phyloP scores from a whole-genome alignment of 2,888 invertebrate genomes.

The Aproaerema taeniolella region DNA sequence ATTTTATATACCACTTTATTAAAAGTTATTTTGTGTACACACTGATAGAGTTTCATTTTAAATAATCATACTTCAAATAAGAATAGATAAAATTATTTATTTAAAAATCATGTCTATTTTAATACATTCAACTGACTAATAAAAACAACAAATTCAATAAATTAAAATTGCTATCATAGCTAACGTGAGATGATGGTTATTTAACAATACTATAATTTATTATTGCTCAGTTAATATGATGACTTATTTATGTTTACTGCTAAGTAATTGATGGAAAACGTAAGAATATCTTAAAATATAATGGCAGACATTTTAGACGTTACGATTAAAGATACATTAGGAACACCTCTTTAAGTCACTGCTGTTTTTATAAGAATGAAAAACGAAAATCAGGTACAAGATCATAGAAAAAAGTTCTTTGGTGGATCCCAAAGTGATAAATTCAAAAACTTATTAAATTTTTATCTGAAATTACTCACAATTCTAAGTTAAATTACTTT shows the following conservation, averaged over 20 bases:
- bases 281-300: conserved; percentile 11
- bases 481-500: no score
- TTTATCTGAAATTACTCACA: no score
- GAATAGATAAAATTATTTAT: conserved; percentile 50
- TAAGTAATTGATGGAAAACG: no score
- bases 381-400: conserved; percentile 19
- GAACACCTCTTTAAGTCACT: conserved; percentile 10
- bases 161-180: conserved; percentile 35
- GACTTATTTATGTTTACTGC: background rate
- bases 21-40: conserved; percentile 1
- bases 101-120: conserved; percentile 57
- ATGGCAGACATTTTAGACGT: conserved; percentile 11
- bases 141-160: conserved; percentile 45
- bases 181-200: conserved; percentile 4
- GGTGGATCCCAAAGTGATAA: conserved; percentile 18
- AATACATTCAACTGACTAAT: conserved; percentile 52
- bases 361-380: conserved; percentile 4
- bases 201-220: conserved; percentile 4
- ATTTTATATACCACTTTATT: conserved; percentile 3
- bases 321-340: conserved; percentile 1
- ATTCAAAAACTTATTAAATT: conserved; percentile 11
- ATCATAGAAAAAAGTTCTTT: conserved; percentile 16
- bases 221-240: conserved; percentile 5
- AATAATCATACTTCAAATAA: conserved; percentile 1
- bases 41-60: background rate